Evolutionary conservation across 1,140 invertebrate species (phyloP), one percentile per base, ranked within the genome.

Genomic region (Phortica variegata): DNA sequence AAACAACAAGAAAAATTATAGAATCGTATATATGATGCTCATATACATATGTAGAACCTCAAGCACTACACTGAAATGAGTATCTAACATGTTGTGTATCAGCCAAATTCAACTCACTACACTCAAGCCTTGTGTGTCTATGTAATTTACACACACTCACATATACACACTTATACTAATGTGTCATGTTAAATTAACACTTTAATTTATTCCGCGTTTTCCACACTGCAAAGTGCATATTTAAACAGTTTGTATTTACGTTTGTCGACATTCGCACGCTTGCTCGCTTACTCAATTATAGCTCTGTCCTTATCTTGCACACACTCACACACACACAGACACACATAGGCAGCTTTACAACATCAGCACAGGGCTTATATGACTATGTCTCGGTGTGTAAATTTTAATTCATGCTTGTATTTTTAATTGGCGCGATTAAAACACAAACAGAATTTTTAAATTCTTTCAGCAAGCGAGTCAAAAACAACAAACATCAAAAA

Each of bases 131-230:
- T n/a, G n/a, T n/a, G n/a, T n/a, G n/a, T n/a, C n/a, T n/a, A n/a
- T n/a, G n/a, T n/a, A n/a, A n/a, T n/a, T n/a, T n/a, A 23, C 26
- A 34, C 20, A 26, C 34, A 46, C 32, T 32, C 46, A 48, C 41
- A 52, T 46, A 40, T 43, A 58, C 36, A 54, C 6, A 29, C 26
- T 29, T 29, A 29, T 61, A 71, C 65, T 70, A 71, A 70, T 70
- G 66, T 70, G 65, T 70, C 65, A 70, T 70, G 66, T 70, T 71
- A 71, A 70, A 70, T 70, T 70, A 70, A 70, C 65, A 71, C 65
- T 70, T 70, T 70, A 70, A 70, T 70, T 70, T 70, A 70, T 70
- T 70, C 65, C 65, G 66, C 66, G 65, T 66, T 66, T 59, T 59
- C 54, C 57, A 56, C 47, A 61, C 54, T 66, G 66, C 66, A 70